Evolutionary conservation across 2,113 vertebrate genomes (phyloP), one percentile per base, ranked within the genome.

Genomic region (Garra rufa): DNA sequence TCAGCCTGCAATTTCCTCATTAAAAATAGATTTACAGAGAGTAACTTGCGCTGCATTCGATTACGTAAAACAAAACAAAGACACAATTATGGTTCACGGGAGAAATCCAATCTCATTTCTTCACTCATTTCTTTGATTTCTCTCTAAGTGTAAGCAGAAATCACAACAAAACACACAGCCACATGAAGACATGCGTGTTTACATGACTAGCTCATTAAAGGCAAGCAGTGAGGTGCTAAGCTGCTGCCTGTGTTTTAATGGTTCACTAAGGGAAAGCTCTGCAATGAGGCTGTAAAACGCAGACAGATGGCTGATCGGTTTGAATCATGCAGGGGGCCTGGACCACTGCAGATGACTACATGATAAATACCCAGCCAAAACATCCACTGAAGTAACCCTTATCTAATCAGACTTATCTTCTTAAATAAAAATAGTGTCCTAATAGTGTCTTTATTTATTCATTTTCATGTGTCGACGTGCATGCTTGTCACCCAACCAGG

Each of bases 241-340:
- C 43, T 30, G 17, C 41, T 30, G 77, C 6, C 15, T 65, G 57
- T 65, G 77, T 80, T 80, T 80, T 63, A 67, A 80, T 48, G 15
- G 75, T 77, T 52, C 75, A 59, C 30, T 57, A 30, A 38, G 30
- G 11, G 15, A 65, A 63, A 80, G 77, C 41, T 46, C 77, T 80
- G 26, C 57, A 30, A 13, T 30, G 61, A 46, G 43, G 59, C 59
- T 13, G 2, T 65, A 65, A 80, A 48, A 46, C 26, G 3, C 59
- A 80, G 24, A 30, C 77, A 80, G 77, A 80, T 80, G 77, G 77
- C 77, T 48, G 57, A 80, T 30, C 17, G 10, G 41, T 80, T 46
- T 80, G 77, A 67, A 21, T 67, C 59, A 63, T 3, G 41, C 77
- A 48, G 24, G 76, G n/a, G 55, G 50, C 14, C 38, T 44, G 76